Base-by-base conservation (phyloP, 2,113 vertebrate genomes). In the Neomonachus schauinslandi region DNA sequence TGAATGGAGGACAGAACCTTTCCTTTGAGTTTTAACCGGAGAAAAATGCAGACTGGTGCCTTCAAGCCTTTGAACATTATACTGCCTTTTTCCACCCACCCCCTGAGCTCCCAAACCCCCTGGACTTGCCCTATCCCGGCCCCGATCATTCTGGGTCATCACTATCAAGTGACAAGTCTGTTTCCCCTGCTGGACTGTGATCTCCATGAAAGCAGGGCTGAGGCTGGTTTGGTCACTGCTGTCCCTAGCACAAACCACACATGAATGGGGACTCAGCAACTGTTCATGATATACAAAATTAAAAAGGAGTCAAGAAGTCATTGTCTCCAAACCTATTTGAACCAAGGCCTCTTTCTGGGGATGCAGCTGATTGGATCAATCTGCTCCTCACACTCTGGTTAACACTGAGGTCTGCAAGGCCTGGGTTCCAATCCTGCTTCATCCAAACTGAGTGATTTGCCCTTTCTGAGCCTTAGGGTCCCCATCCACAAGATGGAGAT, bases 1-100 rank as follows among this genome's bases (percentile, higher is more conserved):
- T 7, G 61, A 65, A n/a, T 4, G 63, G 46, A 85, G 19, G 16
- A 69, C 2, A 0, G n/a, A 89, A 59, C 16, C 24, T 76, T 65
- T 42, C 21, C 84, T 72, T 77, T 86, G 51, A 89, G 36, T 92
- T 89, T 95, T 82, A 71, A 92, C 51, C 55, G 83, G 26, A 87
- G 16, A 46, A 65, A 51, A 82, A 49, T 86, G 87, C 26, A 86
- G 63, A 91, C 7, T 4, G 31, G 46, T 55, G 28, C 82, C 77
- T 91, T 71, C 57, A 8, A 84, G 67, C 80, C 26, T 87, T 86
- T 89, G 79, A 74, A 69, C 33, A 10, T 10, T 49, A 5, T 3
- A 1, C 16, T 55, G 49, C 24, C 28, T 93, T 91, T 93, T 24
- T 5, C 21, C 16, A 71, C n/a, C 33, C 26, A 18, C 22, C 21